These are phyloP conservation scores for Tanaodytes sp. DNA, from an alignment of 2,888 invertebrate species.

Conservation along the genomic window DNA sequence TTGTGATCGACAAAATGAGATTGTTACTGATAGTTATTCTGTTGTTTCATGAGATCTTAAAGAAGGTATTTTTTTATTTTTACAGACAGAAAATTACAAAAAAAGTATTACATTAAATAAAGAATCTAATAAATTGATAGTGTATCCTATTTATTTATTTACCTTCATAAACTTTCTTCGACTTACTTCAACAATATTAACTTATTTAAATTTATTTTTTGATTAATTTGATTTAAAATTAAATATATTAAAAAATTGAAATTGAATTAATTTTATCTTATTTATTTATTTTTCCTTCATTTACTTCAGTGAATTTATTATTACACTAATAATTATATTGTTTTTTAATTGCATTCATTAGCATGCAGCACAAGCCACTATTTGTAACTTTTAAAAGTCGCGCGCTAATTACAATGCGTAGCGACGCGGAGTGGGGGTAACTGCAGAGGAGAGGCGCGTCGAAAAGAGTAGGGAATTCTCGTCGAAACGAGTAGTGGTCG, in stretches of 20 bases:
- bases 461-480: slow-evolving; percentile 2
- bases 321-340: background rate
- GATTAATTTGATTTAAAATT: background rate
- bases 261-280: background rate
- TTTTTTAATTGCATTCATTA: background rate
- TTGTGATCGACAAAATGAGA: background rate
- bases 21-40: too few relatives aligned
- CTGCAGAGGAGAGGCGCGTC: slow-evolving; percentile 5
- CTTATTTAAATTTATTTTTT: background rate
- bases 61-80: background rate
- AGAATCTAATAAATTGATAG: background rate
- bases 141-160: background rate
- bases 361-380: too few relatives aligned
- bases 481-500: slow-evolving; percentile 9
- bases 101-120: background rate
- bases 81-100: background rate
- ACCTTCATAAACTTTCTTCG: background rate
- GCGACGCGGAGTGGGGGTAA: slow-evolving; percentile 1
- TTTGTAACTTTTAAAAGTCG: background rate
- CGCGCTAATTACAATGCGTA: background rate
- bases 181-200: background rate
- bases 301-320: background rate
- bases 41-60: background rate
- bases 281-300: background rate
- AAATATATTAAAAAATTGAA: background rate